Evolutionary conservation across 1,140 invertebrate species (phyloP).

Genomic region (Sarcophaga bullata): DNA sequence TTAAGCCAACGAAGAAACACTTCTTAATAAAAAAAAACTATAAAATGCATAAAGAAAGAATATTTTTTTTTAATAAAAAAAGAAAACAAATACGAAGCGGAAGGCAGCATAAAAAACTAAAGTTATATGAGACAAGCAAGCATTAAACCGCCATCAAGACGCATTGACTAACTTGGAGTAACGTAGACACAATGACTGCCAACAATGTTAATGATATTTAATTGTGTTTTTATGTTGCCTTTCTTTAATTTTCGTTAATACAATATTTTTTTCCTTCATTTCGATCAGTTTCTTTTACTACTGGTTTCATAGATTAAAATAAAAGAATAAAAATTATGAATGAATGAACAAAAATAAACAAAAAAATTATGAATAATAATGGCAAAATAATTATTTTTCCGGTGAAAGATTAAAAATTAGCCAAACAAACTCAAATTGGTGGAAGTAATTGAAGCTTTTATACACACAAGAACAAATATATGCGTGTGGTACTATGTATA

Average conservation of each 20-base stretch:
- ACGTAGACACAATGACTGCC: background rate
- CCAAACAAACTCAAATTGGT: conserved; percentile 3
- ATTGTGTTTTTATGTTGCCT: conserved; percentile 1
- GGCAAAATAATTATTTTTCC: conserved; percentile 39
- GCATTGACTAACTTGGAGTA: background rate
- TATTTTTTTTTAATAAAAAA: background rate
- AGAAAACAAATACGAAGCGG: background rate
- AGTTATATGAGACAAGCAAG: conserved; percentile 2
- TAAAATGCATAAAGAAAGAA: background rate
- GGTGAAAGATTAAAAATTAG: conserved; percentile 30
- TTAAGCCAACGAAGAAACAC: background rate
- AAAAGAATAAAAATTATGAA: background rate
- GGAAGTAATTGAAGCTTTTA: background rate
- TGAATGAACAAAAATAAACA: background rate
- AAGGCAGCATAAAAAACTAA: background rate
- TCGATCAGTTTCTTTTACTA: background rate
- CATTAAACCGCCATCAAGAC: background rate
- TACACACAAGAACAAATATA: too few species aligned
- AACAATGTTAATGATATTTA: conserved; percentile 2
- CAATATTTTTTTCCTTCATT: background rate
- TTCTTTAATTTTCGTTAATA: too few species aligned
- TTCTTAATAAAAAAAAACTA: background rate
- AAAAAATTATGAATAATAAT: background rate
- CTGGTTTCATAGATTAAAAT: background rate
- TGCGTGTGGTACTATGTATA: too few species aligned